Conservation (phyloP, 2,888 invertebrate genomes). For the Euplagia quadripunctaria region DNA sequence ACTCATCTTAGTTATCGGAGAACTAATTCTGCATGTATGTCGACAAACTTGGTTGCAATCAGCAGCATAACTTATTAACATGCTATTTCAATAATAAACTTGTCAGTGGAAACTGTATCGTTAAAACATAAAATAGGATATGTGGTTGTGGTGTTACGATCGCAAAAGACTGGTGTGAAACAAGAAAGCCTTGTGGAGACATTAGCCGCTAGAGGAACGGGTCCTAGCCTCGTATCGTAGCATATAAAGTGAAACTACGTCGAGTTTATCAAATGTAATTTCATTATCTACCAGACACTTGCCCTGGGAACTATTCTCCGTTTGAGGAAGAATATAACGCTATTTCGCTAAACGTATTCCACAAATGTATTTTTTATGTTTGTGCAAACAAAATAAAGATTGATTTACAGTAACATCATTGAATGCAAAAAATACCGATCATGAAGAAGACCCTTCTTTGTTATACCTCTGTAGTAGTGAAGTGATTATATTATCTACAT, state of each 20-base stretch:
- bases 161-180: conserved; percentile 59
- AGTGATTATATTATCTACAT: too few relatives aligned
- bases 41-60: conserved; percentile 33
- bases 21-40: too few relatives aligned
- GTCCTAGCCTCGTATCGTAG: conserved; percentile 69
- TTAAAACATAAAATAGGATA: conserved; percentile 58
- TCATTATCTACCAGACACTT: conserved; percentile 77
- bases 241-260: conserved; percentile 80
- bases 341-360: conserved; percentile 11
- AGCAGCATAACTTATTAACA: conserved; percentile 41
- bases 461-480: too few relatives aligned
- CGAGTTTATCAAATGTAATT: conserved; percentile 80
- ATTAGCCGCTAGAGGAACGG: conserved; percentile 73
- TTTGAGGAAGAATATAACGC: conserved; percentile 33
- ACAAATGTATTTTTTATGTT: neutral
- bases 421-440: too few relatives aligned
- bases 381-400: neutral
- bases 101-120: conserved; percentile 53
- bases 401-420: too few relatives aligned
- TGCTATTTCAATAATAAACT: conserved; percentile 51
- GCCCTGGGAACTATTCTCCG: conserved; percentile 52
- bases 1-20: too few relatives aligned
- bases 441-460: too few relatives aligned
- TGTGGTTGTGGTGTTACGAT: conserved; percentile 52
- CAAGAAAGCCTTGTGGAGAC: conserved; percentile 80